phyloP scores from a whole-genome alignment of 2,888 invertebrate genomes.

The Diploptera punctata region DNA sequence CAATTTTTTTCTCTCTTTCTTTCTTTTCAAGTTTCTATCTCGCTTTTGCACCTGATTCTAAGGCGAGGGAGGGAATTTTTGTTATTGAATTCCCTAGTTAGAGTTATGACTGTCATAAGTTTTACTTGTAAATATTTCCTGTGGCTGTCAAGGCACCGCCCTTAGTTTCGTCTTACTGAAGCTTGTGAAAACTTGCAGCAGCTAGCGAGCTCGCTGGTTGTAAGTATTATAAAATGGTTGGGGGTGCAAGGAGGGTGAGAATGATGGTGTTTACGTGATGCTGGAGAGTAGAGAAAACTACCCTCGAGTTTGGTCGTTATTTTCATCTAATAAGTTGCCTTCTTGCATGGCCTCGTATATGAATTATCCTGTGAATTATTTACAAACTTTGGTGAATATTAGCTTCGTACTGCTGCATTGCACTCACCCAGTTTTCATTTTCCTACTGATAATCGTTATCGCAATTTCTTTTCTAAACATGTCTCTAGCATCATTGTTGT shows the following conservation, averaged over 20 bases:
- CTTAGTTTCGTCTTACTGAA: slow-evolving; percentile 29
- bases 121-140: slow-evolving; percentile 44
- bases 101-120: slow-evolving; percentile 45
- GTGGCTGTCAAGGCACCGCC: slow-evolving; percentile 41
- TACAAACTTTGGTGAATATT: slow-evolving; percentile 24
- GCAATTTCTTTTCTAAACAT: no score
- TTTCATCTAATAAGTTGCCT: slow-evolving; percentile 31
- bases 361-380: slow-evolving; percentile 23
- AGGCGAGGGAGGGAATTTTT: slow-evolving; percentile 40
- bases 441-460: neutral
- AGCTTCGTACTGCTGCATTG: neutral
- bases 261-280: slow-evolving; percentile 42
- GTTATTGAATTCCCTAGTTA: slow-evolving; percentile 44
- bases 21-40: slow-evolving; percentile 15
- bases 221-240: slow-evolving; percentile 12
- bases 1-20: slow-evolving; percentile 21
- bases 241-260: slow-evolving; percentile 27
- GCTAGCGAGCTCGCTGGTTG: neutral
- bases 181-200: slow-evolving; percentile 18
- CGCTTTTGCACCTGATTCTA: slow-evolving; percentile 21
- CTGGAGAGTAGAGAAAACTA: neutral
- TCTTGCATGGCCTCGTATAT: slow-evolving; percentile 18
- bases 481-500: no score
- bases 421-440: neutral
- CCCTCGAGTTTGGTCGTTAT: slow-evolving; percentile 30